Conservation (phyloP, 2,113 vertebrate species). For the Cinclus cinclus region DNA sequence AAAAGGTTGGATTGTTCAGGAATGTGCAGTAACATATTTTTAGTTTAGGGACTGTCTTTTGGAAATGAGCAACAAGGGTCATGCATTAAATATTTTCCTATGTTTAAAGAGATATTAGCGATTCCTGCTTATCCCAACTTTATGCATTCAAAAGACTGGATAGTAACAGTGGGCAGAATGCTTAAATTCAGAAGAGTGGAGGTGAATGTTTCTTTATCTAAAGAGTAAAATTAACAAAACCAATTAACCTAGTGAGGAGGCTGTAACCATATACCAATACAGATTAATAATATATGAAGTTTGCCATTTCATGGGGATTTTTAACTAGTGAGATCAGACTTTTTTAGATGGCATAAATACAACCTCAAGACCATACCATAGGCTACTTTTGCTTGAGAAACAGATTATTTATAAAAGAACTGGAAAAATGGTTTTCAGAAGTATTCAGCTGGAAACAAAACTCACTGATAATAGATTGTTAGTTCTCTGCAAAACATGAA, state of each 20-base stretch:
- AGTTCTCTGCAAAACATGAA: background rate
- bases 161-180: background rate
- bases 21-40: conserved; percentile 45
- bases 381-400: background rate
- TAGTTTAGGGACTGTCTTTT: conserved; percentile 39
- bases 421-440: background rate
- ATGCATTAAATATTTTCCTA: background rate
- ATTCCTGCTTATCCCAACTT: background rate
- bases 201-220: background rate
- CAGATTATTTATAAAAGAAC: background rate
- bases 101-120: background rate
- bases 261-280: background rate
- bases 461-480: background rate
- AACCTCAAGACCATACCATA: background rate
- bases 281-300: background rate
- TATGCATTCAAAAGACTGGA: background rate
- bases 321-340: background rate
- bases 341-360: background rate
- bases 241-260: background rate
- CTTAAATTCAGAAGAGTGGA: background rate
- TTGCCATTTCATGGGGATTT: background rate
- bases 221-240: background rate
- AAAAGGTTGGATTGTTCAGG: conserved; percentile 43
- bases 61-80: background rate
- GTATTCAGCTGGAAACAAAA: background rate